phyloP scores from a whole-genome alignment of 2,888 invertebrate species.

The Endomychus coccineus region DNA sequence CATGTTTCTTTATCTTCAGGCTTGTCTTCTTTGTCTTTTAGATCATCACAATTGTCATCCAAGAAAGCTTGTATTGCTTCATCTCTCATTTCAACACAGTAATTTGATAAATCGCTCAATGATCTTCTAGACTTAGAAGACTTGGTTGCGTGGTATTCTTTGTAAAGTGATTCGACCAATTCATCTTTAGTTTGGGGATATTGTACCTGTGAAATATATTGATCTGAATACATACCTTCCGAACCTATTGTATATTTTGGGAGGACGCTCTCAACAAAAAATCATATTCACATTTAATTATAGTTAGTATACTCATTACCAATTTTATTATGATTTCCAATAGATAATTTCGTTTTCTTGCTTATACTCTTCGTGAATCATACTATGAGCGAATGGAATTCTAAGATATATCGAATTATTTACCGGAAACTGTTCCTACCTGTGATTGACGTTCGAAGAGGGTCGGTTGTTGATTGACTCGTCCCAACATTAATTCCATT shows the following conservation, averaged over 20 bases:
- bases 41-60: constrained; percentile 36
- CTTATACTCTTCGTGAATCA: too few species aligned
- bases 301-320: too few species aligned
- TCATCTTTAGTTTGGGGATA: constrained; percentile 36
- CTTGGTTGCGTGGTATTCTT: constrained; percentile 27
- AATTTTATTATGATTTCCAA: too few species aligned
- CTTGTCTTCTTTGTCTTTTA: constrained; percentile 17
- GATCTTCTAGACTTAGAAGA: constrained; percentile 23
- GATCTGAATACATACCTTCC: too few species aligned
- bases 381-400: too few species aligned
- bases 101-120: constrained; percentile 32
- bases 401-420: too few species aligned
- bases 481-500: constrained; percentile 65
- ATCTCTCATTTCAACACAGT: constrained; percentile 44
- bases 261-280: too few species aligned
- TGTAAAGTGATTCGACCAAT: constrained; percentile 30
- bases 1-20: constrained; percentile 30
- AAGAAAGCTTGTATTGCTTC: constrained; percentile 41
- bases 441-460: constrained; percentile 64
- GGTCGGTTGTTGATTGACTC: constrained; percentile 63
- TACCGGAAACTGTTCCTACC: constrained; percentile 42
- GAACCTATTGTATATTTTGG: too few species aligned
- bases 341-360: too few species aligned
- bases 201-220: constrained; percentile 33
- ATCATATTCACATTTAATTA: too few species aligned